phyloP scores from a whole-genome alignment of 2,888 invertebrate genomes.

The Drosophila seclusa region DNA sequence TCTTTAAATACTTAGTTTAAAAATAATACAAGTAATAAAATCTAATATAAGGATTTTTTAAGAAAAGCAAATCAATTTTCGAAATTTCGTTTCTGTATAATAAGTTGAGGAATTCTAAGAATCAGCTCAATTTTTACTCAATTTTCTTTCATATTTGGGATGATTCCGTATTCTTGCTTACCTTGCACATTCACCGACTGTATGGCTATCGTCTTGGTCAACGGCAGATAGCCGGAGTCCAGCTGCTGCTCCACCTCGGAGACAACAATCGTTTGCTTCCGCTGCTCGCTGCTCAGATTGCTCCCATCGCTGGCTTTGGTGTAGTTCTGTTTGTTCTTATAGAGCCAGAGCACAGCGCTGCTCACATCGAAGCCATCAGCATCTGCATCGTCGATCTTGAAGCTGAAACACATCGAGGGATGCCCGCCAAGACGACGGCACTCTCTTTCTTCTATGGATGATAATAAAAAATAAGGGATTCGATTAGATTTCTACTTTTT shows the following conservation, averaged over 20 bases:
- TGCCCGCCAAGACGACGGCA: constrained; percentile 84
- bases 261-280: constrained; percentile 89
- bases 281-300: constrained; percentile 25
- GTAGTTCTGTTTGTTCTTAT: constrained; percentile 86
- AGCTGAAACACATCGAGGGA: constrained; percentile 91
- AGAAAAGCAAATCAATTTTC: not conserved
- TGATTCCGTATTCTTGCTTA: constrained; percentile 72
- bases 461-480: not conserved
- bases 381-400: constrained; percentile 90
- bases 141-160: not conserved
- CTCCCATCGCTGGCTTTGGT: constrained; percentile 53
- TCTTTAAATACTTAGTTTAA: not conserved
- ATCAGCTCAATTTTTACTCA: not conserved
- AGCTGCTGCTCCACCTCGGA: constrained; percentile 92
- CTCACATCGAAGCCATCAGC: constrained; percentile 91
- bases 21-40: not conserved
- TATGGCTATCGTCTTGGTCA: constrained; percentile 92
- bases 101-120: no score
- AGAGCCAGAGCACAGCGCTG: constrained; percentile 92
- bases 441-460: constrained; percentile 85
- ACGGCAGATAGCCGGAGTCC: constrained; percentile 88
- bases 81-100: not conserved
- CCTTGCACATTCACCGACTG: constrained; percentile 90
- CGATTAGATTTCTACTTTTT: not conserved
- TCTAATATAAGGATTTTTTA: not conserved